Percentiles rank a stretch among this genome's conserved stretches.
These are phyloP conservation scores for Enteromius paludinosus DNA, from an alignment of 2,797 vertebrate genomes.

Conservation along the genomic window DNA sequence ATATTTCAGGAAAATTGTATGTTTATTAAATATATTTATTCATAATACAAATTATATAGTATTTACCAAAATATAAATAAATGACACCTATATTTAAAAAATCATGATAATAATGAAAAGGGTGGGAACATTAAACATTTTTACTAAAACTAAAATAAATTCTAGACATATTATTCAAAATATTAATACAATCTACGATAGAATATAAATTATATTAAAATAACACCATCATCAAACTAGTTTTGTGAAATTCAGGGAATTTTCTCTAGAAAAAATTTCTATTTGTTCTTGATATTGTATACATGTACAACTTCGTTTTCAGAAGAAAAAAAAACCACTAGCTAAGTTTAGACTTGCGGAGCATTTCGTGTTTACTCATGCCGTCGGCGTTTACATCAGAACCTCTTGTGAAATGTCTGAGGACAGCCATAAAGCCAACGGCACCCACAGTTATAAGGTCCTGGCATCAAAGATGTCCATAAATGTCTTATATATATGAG, in stretches of 20 bases:
- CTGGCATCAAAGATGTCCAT: constrained; percentile 82
- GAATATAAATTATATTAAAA: background rate
- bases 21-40: too few relatives aligned
- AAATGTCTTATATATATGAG: constrained; percentile 84
- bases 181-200: background rate
- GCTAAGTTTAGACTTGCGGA: constrained; percentile 74
- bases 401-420: constrained; percentile 83
- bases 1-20: too few relatives aligned
- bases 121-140: background rate
- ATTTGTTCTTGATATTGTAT: constrained; percentile 42
- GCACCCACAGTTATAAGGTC: constrained; percentile 72
- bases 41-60: background rate
- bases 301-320: constrained; percentile 71
- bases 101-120: background rate
- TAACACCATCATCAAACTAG: background rate
- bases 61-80: too few relatives aligned
- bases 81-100: background rate
- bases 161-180: background rate
- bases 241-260: background rate
- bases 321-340: constrained; percentile 65
- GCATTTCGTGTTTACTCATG: constrained; percentile 82
- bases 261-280: background rate
- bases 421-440: constrained; percentile 70
- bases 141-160: background rate
- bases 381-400: constrained; percentile 79